Evolutionary conservation across 2,888 invertebrate genomes (phyloP), one percentile per base, ranked within the genome.

Genomic region (Dryococelus australis): DNA sequence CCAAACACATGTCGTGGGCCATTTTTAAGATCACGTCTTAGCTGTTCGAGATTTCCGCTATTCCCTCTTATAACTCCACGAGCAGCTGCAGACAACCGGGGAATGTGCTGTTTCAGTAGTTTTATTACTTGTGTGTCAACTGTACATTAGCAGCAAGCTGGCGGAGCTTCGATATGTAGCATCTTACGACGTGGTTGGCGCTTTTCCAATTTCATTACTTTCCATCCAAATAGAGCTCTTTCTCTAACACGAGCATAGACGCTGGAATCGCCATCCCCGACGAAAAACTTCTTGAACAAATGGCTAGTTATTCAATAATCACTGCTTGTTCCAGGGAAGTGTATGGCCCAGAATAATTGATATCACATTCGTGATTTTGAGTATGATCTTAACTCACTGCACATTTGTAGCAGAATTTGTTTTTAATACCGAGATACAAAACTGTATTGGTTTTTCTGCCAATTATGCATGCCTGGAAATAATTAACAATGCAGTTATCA

Each of bases 331-430:
- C 65, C 65, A 65, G 8, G 16, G 65, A 65, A 20, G 65, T 65
- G 16, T 8, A 13, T 65, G 65, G 10, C 8, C 65, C 65, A 65
- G 65, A 65, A 24, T 65, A 65, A 65, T 65, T 65, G 24, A 65
- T 65, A 24, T 65, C 16, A 24, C 65, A 65, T 65, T 65, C 65
- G 16, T 65, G 65, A 20, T 65, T 65, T 16, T 65, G 20, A 5
- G 24, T 5, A 13, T 65, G 8, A 12, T 65, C 65, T 65, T 24
- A 8, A 5, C 16, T 65, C 5, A 65, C 65, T 9, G 24, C 65
- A 65, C 65, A 65, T 65, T 65, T 65, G 65, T 65, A 65, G 65
- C 65, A 65, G 65, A 65, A 65, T 65, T 65, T 65, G 65, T 65
- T 65, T 20, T 65, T 65, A 24, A 65, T 65, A 16, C 65, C 65